Evolutionary conservation across 2,113 vertebrate species (phyloP), one percentile per base, ranked within the genome.

Genomic region (Odontophorus gujanensis): DNA sequence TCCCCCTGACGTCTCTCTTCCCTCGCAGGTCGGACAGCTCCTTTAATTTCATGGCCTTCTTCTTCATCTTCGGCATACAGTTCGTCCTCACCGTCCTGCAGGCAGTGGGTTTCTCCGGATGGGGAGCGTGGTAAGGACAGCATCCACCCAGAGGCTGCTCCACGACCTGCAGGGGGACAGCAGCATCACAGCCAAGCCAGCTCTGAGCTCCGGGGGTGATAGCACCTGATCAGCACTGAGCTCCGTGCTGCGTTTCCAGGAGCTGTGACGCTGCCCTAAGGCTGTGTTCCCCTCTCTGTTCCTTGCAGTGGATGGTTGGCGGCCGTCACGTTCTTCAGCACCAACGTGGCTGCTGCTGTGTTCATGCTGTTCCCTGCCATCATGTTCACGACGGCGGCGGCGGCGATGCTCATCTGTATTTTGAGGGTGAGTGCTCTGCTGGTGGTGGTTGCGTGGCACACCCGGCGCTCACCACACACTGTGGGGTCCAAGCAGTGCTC

Each of bases 21-120:
- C 62, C 72, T 51, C 34, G 1, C 91, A 99, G 98, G 93, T 99
- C 99, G 0, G 98, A 99, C 97, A 99, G 99, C 93, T 99, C 99
- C 4, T 99, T 99, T 94, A 99, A 99, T 95, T 99, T 99, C 87
- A 99, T 99, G 99, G 87, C 97, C 4, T 99, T 99, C 93, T 99
- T 99, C 98, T 99, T 99, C 97, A 80, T 99, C 97, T 99, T 99
- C 9, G 98, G 98, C 15, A 97, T 98, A 0, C 99, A 99, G 96
- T 98, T 99, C 69, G 34, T 99, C 17, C 92, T 99, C 66, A 89
- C 98, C 0, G 6, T 98, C 43, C 97, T 99, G 92, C 99, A 99
- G 96, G 96, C 98, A 0, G 43, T 99, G 0, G 99, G 99, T 40
- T 94, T 99, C 90, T 89, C 97, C 0, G 98, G 98, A 19, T 99